Percentiles rank a stretch among this genome's conserved stretches.
Evolutionary conservation across 2,888 invertebrate genomes (phyloP).

Genomic region (Pimpla rufipes): DNA sequence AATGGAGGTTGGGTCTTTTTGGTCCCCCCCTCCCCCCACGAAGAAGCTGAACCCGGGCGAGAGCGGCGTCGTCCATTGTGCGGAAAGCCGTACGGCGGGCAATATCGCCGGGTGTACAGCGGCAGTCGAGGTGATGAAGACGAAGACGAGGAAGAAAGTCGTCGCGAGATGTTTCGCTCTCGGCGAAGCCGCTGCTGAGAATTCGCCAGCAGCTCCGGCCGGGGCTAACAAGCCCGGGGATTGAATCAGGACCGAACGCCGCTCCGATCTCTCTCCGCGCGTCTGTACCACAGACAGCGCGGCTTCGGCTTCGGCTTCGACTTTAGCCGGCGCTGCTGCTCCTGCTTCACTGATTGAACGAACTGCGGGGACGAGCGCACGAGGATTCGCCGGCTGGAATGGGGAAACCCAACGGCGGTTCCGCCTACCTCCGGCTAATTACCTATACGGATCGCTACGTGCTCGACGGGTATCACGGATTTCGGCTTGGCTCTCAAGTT

Average conservation of each 20-base stretch:
- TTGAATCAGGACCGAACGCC: constrained; percentile 78
- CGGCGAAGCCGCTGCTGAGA: constrained; percentile 46
- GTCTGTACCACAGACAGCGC: constrained; percentile 25
- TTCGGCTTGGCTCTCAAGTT: constrained; percentile 65
- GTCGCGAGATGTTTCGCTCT: neutral
- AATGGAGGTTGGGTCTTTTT: constrained; percentile 35
- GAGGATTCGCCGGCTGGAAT: constrained; percentile 28
- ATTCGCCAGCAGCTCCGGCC: constrained; percentile 48
- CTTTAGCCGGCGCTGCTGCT: neutral
- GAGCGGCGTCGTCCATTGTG: constrained; percentile 35
- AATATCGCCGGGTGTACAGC: constrained; percentile 38
- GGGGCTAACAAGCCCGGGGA: constrained; percentile 77
- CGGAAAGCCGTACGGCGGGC: constrained; percentile 15
- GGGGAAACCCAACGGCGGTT: constrained; percentile 14
- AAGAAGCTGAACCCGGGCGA: constrained; percentile 46
- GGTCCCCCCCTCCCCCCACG: too few relatives aligned
- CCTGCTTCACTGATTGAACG: constrained; percentile 65
- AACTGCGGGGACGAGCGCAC: constrained; percentile 56
- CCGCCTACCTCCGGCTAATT: constrained; percentile 66
- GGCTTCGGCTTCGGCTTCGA: too few relatives aligned
- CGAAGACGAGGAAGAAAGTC: constrained; percentile 26
- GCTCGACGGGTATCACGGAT: constrained; percentile 63
- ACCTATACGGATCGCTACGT: constrained; percentile 73
- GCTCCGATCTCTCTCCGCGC: constrained; percentile 51
- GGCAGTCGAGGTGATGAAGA: constrained; percentile 6